Percentiles rank a stretch among this genome's conserved stretches.
Evolutionary conservation across 2,797 vertebrate species (phyloP).

Genomic region (Decapterus maruadsi): DNA sequence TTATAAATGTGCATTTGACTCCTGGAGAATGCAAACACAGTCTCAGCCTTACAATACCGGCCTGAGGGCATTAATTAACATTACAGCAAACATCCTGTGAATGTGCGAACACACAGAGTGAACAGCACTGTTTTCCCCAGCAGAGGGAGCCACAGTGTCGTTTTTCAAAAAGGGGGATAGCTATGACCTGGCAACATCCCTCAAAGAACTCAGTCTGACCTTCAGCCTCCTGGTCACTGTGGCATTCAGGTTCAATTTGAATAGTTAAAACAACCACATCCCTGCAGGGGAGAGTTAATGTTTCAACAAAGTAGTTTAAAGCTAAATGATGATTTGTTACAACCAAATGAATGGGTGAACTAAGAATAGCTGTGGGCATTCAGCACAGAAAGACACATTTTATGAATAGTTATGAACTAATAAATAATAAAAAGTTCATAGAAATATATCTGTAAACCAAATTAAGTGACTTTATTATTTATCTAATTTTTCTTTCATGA

Average conservation of each 20-base stretch:
- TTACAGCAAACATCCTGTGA: neutral
- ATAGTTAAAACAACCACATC: neutral
- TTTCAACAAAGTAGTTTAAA: constrained; percentile 19
- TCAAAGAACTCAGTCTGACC: neutral
- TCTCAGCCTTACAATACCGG: neutral
- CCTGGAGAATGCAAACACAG: neutral
- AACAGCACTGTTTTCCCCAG: constrained; percentile 40
- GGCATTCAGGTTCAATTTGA: neutral
- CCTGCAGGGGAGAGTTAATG: constrained; percentile 21
- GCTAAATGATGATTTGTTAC: constrained; percentile 20
- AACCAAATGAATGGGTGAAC: neutral
- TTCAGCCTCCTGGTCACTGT: constrained; percentile 12
- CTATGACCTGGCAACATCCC: neutral
- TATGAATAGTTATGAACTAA: too few species aligned
- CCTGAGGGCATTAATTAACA: neutral
- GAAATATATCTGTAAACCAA: neutral
- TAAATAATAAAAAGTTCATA: too few species aligned
- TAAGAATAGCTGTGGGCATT: neutral
- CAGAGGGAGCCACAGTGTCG: constrained; percentile 55
- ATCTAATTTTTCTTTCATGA: neutral
- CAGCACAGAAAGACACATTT: neutral
- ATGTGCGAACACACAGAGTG: neutral
- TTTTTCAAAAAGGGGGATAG: constrained; percentile 7
- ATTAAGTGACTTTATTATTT: neutral
- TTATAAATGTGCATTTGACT: too few species aligned